phyloP scores from a whole-genome alignment of 2,797 vertebrate genomes.

The Champsocephalus gunnari region DNA sequence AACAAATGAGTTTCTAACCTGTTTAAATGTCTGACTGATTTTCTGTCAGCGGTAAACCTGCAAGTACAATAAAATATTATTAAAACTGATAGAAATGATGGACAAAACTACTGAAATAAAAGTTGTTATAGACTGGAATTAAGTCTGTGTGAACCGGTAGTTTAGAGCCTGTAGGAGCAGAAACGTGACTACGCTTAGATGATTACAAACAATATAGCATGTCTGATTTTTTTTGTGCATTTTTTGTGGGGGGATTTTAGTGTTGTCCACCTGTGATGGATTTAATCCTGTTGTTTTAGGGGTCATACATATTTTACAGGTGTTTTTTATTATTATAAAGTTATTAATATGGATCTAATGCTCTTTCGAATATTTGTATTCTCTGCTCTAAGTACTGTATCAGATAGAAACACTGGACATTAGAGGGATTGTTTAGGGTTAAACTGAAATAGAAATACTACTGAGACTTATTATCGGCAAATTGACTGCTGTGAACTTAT shows the following conservation, averaged over 20 bases:
- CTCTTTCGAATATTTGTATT: conserved; percentile 38
- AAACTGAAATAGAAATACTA: conserved; percentile 7
- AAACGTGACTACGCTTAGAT: conserved; percentile 17
- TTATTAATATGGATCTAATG: conserved; percentile 31
- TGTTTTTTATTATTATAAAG: conserved; percentile 30
- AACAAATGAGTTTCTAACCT: neutral
- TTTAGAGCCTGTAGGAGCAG: conserved; percentile 37
- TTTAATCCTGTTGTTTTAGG: conserved; percentile 32
- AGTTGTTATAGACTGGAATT: neutral
- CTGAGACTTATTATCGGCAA: conserved; percentile 31
- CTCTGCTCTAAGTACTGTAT: conserved; percentile 48
- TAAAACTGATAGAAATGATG: conserved; percentile 8
- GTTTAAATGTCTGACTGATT: too few relatives aligned
- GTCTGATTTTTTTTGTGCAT: neutral
- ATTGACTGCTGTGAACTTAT: conserved; percentile 40
- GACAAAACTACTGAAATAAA: conserved; percentile 19
- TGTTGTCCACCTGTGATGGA: conserved; percentile 13
- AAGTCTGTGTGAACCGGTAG: conserved; percentile 18
- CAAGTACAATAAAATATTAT: neutral
- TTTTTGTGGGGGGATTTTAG: neutral
- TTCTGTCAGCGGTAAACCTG: neutral
- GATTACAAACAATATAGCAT: conserved; percentile 5
- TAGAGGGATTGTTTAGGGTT: neutral
- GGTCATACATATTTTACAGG: conserved; percentile 12
- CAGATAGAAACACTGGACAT: neutral